Percentiles rank a stretch among this genome's conserved stretches.
Evolutionary conservation across 2,797 vertebrate species (phyloP).

Genomic region (Molossus molossus): DNA sequence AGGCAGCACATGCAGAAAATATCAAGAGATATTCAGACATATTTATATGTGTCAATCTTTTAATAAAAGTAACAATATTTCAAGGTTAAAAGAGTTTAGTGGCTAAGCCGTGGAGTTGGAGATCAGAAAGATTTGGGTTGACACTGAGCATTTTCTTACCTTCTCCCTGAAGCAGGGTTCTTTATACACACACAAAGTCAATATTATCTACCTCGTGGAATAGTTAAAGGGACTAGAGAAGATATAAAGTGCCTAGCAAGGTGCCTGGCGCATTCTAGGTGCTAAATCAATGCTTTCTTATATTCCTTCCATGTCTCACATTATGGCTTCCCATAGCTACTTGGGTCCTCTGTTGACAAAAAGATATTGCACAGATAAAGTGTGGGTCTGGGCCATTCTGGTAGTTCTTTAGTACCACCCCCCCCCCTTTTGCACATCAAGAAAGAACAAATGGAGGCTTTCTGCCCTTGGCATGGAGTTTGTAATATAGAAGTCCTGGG

Average conservation of each 20-base stretch:
- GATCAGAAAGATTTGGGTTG: not conserved
- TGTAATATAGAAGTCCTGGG: not conserved
- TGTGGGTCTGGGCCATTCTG: not conserved
- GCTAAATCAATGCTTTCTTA: not conserved
- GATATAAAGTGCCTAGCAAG: not conserved
- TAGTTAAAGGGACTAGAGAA: not conserved
- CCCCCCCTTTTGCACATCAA: not conserved
- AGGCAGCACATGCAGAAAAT: not conserved
- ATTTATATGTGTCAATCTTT: not conserved
- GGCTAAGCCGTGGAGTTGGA: not conserved
- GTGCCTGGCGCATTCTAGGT: not conserved
- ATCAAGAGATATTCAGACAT: not conserved
- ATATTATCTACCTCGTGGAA: not conserved
- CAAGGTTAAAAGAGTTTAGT: not conserved
- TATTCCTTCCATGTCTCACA: not conserved
- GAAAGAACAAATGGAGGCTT: not conserved
- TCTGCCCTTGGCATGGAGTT: not conserved
- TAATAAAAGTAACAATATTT: not conserved
- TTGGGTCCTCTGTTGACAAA: not conserved
- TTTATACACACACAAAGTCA: not conserved
- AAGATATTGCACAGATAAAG: not conserved
- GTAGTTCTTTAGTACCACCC: not conserved
- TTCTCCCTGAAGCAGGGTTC: not conserved
- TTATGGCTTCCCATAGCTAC: not conserved
- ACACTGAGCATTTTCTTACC: slow-evolving; percentile 2